Evolutionary conservation across 2,888 invertebrate species (phyloP).

Genomic region (Melinopterus prodromus): DNA sequence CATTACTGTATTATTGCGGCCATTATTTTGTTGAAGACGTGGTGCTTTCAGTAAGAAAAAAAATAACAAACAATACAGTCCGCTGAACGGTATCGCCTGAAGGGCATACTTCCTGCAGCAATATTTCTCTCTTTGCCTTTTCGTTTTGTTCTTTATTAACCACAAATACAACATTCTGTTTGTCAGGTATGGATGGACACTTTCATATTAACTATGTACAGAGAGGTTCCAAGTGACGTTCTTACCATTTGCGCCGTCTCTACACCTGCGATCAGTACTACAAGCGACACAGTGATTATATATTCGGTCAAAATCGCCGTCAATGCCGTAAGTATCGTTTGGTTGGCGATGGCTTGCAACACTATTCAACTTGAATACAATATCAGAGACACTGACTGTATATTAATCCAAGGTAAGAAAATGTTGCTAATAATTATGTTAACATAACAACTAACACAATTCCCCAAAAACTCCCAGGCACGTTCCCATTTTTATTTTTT

Average conservation of each 20-base stretch:
- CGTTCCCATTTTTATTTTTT: too few relatives aligned
- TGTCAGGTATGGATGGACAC: conserved; percentile 10
- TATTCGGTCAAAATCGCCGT: conserved; percentile 14
- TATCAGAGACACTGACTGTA: conserved; percentile 7
- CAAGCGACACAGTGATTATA: conserved; percentile 14
- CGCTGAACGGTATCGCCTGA: too few relatives aligned
- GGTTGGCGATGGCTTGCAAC: conserved; percentile 8
- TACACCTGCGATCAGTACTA: conserved; percentile 11
- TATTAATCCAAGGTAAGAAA: conserved; percentile 14
- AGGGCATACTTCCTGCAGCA: too few relatives aligned
- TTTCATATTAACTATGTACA: not conserved
- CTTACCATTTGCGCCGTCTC: conserved; percentile 9
- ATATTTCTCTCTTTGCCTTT: too few relatives aligned
- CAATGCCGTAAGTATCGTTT: not conserved
- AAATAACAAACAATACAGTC: too few relatives aligned
- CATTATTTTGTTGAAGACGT: too few relatives aligned
- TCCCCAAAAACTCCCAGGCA: not conserved
- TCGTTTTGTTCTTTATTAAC: too few relatives aligned
- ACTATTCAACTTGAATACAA: conserved; percentile 7
- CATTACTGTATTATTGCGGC: too few relatives aligned
- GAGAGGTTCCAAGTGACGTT: conserved; percentile 11
- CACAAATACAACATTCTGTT: not conserved
- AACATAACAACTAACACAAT: not conserved
- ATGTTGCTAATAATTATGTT: not conserved
- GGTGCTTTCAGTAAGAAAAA: too few relatives aligned